Evolutionary conservation across 2,888 invertebrate genomes (phyloP).

Genomic region (Tenthredo amoena): DNA sequence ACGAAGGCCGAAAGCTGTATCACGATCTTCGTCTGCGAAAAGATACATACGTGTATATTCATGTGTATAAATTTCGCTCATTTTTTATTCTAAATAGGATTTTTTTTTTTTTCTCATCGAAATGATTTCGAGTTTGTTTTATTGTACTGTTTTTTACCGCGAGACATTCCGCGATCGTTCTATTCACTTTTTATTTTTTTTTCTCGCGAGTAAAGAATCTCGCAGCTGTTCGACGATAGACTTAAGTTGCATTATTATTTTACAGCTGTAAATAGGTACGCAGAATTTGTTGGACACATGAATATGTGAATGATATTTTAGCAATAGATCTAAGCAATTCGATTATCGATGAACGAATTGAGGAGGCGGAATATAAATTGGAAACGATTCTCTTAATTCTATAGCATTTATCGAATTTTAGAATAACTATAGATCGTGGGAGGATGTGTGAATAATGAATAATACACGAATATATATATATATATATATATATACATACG

Average conservation of each 20-base stretch:
- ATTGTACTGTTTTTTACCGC: too few relatives aligned
- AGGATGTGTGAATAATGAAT: not conserved
- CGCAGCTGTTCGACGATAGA: too few relatives aligned
- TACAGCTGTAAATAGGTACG: not conserved
- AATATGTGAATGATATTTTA: not conserved
- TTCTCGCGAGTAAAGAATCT: too few relatives aligned
- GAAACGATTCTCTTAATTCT: not conserved
- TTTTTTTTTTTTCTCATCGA: not conserved
- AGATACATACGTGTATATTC: not conserved
- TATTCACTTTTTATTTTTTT: too few relatives aligned
- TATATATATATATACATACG: too few relatives aligned
- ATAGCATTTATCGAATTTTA: not conserved
- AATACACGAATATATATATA: not conserved
- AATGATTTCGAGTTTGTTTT: too few relatives aligned
- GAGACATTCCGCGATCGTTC: too few relatives aligned
- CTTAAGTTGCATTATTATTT: not conserved
- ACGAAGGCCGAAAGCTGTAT: constrained; percentile 15
- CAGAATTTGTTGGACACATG: not conserved
- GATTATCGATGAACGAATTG: not conserved
- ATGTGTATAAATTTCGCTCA: not conserved
- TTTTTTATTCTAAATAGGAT: not conserved
- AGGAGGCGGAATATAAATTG: not conserved
- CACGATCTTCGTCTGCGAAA: not conserved
- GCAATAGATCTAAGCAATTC: not conserved
- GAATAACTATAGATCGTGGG: not conserved